Evolutionary conservation across 2,888 invertebrate genomes (phyloP).

Genomic region (Microplitis deprimator): DNA sequence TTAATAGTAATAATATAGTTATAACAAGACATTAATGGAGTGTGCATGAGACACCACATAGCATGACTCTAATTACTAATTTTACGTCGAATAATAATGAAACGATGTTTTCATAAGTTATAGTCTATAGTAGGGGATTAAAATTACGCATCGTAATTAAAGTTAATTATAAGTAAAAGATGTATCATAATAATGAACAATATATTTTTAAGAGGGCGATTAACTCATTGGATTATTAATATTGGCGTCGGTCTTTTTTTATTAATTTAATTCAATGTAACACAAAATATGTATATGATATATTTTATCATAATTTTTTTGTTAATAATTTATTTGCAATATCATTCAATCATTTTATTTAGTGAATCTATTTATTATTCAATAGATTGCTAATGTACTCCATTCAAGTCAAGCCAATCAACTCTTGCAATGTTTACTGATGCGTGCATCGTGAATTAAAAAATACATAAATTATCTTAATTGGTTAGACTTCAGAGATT

Average conservation of each 20-base stretch:
- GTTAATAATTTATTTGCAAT: neutral
- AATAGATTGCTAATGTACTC: neutral
- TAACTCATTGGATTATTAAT: neutral
- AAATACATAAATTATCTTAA: conserved; percentile 63
- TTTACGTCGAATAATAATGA: neutral
- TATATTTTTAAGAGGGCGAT: neutral
- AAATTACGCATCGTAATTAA: conserved; percentile 50
- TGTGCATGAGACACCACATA: neutral
- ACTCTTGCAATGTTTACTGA: neutral
- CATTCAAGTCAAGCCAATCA: neutral
- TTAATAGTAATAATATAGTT: neutral
- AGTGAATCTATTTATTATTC: neutral
- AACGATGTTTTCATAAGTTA: conserved; percentile 44
- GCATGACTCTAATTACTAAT: neutral
- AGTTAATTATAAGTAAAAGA: conserved; percentile 41
- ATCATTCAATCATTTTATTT: neutral
- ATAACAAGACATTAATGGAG: neutral
- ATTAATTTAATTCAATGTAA: neutral
- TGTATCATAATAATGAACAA: neutral
- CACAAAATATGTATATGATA: neutral
- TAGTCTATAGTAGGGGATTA: conserved; percentile 40
- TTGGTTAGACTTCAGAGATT: conserved; percentile 56
- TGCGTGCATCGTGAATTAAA: conserved; percentile 40
- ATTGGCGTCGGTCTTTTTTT: neutral
- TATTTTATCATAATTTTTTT: neutral